These are phyloP conservation scores for Lepidochrysops patricia DNA, from an alignment of 2,888 invertebrate species.

Conservation along the genomic window DNA sequence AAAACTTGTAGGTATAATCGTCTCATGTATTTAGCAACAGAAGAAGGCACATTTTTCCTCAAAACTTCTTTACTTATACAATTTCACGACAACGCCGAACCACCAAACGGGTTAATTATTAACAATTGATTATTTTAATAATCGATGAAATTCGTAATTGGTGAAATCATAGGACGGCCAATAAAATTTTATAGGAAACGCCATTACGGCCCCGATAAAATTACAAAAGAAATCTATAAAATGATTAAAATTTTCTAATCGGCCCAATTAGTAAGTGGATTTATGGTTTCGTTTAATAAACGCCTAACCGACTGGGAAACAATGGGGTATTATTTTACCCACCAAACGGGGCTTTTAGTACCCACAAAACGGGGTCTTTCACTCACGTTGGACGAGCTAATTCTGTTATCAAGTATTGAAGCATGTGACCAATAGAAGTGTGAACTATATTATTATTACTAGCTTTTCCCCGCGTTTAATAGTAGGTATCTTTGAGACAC, in stretches of 20 bases:
- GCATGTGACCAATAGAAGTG: no score
- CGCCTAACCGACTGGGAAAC: constrained; percentile 4
- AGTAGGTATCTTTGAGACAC: no score
- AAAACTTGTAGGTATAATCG: no score
- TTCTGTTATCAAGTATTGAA: neutral
- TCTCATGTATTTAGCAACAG: no score
- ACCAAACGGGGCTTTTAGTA: neutral
- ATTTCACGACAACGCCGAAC: neutral
- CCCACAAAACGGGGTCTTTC: no score
- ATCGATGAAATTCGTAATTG: constrained; percentile 45
- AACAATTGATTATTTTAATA: constrained; percentile 30
- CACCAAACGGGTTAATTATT: neutral
- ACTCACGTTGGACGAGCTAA: neutral
- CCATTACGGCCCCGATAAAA: constrained; percentile 64
- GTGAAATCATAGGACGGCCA: constrained; percentile 63
- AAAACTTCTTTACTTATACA: no score
- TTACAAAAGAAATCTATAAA: constrained; percentile 72
- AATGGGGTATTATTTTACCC: no score
- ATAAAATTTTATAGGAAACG: constrained; percentile 61
- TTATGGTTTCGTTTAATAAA: constrained; percentile 56
- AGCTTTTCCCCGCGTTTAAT: no score
- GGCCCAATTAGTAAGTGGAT: constrained; percentile 61
- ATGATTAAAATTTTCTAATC: constrained; percentile 68
- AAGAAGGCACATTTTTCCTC: no score
- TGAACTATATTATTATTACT: no score